These are phyloP conservation scores for Dryococelus australis DNA, from an alignment of 2,888 invertebrate species.

Conservation along the genomic window DNA sequence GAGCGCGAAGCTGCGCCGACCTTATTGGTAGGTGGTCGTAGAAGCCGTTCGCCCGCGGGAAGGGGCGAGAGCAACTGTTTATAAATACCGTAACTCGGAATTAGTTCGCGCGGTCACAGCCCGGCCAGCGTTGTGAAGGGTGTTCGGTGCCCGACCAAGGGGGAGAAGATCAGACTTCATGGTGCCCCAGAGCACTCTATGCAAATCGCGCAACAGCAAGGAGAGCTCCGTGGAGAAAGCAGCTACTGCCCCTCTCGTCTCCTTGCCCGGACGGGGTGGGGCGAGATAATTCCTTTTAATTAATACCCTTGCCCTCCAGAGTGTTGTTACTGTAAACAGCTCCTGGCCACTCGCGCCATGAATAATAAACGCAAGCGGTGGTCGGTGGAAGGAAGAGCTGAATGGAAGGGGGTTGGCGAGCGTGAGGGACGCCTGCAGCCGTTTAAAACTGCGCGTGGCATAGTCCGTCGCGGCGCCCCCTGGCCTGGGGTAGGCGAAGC, in stretches of 20 bases:
- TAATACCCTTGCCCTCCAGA: not conserved
- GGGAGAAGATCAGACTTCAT: not conserved
- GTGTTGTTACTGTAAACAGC: constrained; percentile 16
- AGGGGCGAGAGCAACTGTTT: not conserved
- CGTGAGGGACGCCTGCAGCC: not conserved
- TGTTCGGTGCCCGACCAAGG: not conserved
- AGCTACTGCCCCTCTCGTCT: not conserved
- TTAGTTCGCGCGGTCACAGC: not conserved
- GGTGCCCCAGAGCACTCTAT: not conserved
- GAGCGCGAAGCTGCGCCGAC: not conserved
- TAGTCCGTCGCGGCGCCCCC: not conserved
- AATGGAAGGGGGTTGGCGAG: not conserved
- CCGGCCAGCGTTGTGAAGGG: not conserved
- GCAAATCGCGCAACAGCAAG: not conserved
- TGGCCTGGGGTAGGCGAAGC: not conserved
- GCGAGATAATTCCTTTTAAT: constrained; percentile 16
- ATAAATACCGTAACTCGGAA: not conserved
- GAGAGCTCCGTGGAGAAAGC: not conserved
- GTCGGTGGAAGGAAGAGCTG: not conserved
- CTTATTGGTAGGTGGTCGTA: no score
- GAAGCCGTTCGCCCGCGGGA: not conserved
- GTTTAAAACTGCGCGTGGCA: not conserved
- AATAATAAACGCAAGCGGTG: not conserved
- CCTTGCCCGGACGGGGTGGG: not conserved
- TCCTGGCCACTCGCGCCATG: constrained; percentile 9